phyloP scores from a whole-genome alignment of 2,888 invertebrate species.

The Rhingia campestris region DNA sequence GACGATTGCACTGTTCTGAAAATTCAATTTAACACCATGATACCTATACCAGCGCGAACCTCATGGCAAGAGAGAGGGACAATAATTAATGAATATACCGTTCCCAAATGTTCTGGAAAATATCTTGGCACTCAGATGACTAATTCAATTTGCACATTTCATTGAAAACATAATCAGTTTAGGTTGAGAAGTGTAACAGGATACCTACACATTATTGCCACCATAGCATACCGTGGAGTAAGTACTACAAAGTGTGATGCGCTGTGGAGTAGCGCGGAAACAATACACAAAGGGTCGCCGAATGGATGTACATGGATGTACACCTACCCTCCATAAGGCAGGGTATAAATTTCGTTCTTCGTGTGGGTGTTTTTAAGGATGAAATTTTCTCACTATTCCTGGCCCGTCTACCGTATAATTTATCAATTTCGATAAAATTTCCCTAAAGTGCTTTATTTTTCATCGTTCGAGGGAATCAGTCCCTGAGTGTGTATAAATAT shows the following conservation, averaged over 20 bases:
- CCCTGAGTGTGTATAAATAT: too few relatives aligned
- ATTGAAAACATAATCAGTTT: slow-evolving; percentile 63
- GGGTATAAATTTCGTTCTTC: slow-evolving; percentile 1
- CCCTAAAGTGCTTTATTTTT: slow-evolving; percentile 9
- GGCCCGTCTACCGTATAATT: slow-evolving; percentile 21
- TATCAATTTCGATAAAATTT: slow-evolving; percentile 26
- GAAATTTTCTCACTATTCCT: not conserved
- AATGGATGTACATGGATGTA: not conserved
- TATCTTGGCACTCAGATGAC: slow-evolving; percentile 55
- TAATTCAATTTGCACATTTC: slow-evolving; percentile 63
- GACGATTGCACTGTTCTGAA: too few relatives aligned
- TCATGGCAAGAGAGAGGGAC: not conserved
- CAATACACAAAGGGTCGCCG: not conserved
- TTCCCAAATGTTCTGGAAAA: slow-evolving; percentile 52
- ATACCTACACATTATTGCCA: slow-evolving; percentile 61
- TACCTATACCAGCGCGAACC: too few relatives aligned
- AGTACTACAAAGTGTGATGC: not conserved
- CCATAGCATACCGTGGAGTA: not conserved
- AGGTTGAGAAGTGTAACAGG: slow-evolving; percentile 59
- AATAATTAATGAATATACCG: slow-evolving; percentile 49
- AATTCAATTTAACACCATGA: too few relatives aligned
- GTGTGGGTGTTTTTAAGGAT: too few relatives aligned
- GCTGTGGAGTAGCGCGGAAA: not conserved
- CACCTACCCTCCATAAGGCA: not conserved
- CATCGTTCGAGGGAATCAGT: too few relatives aligned